phyloP scores from a whole-genome alignment of 2,888 invertebrate genomes.

The Nasonovia ribisnigri region DNA sequence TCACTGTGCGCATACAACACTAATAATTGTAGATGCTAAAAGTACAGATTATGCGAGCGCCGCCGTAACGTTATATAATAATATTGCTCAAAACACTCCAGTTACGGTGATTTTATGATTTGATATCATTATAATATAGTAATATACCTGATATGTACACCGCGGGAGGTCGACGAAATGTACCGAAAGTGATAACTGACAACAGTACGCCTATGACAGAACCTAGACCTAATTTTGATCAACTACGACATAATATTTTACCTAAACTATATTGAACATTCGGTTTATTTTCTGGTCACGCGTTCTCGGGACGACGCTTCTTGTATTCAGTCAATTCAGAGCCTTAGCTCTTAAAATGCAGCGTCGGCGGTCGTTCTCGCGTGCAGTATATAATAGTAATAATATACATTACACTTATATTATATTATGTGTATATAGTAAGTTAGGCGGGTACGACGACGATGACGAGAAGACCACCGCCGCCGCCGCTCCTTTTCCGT shows the following conservation, averaged over 20 bases:
- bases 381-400: not conserved
- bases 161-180: not conserved
- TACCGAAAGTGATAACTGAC: not conserved
- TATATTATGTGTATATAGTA: not conserved
- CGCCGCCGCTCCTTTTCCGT: slow-evolving; percentile 53
- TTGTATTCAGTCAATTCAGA: not conserved
- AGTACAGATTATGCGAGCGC: not conserved
- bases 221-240: not conserved
- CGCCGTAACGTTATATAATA: not conserved
- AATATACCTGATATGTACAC: not conserved
- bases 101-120: not conserved
- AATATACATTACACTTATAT: not conserved
- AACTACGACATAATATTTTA: not conserved
- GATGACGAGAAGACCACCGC: slow-evolving; percentile 21
- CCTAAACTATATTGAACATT: not conserved
- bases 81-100: not conserved
- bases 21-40: not conserved
- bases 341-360: not conserved
- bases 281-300: not conserved
- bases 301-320: not conserved
- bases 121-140: not conserved
- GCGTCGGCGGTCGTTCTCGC: slow-evolving; percentile 26
- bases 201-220: not conserved
- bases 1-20: not conserved
- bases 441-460: not conserved